Conservation (phyloP, 2,113 vertebrate genomes). For the Chloropsis cyanopogon region DNA sequence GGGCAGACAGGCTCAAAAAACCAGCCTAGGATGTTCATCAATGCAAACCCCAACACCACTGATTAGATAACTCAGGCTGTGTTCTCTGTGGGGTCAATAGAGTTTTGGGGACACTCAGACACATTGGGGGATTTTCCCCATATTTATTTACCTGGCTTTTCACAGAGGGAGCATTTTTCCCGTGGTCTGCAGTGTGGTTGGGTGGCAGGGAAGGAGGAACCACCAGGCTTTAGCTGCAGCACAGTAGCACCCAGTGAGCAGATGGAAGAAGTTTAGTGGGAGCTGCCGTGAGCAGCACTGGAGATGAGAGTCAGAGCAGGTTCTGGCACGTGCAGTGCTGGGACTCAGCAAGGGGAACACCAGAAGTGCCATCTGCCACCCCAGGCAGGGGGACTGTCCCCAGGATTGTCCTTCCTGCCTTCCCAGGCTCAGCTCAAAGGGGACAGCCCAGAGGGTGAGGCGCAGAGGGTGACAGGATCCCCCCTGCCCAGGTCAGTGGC, state of each 20-base stretch:
- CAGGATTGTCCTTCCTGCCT: not conserved
- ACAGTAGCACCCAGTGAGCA: not conserved
- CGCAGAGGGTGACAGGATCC: not conserved
- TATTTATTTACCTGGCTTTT: not conserved
- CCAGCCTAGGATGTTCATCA: not conserved
- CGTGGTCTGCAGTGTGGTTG: not conserved
- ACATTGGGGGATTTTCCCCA: accelerated
- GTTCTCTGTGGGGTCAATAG: not conserved
- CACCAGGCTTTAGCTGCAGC: not conserved
- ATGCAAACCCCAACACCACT: not conserved
- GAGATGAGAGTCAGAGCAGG: not conserved
- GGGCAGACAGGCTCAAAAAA: not conserved
- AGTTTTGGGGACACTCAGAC: not conserved
- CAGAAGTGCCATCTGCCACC: not conserved
- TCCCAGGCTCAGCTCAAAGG: not conserved
- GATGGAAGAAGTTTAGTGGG: not conserved
- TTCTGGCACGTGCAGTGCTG: not conserved
- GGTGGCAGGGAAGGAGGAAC: not conserved
- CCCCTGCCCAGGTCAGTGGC: not conserved
- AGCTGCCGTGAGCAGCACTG: not conserved
- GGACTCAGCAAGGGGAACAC: not conserved
- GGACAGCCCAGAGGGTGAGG: not conserved
- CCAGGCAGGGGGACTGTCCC: not conserved
- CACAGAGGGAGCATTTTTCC: not conserved
- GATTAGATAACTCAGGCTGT: not conserved